These are phyloP conservation scores for Prorops nasuta DNA, from an alignment of 1,140 invertebrate species.

Conservation along the genomic window DNA sequence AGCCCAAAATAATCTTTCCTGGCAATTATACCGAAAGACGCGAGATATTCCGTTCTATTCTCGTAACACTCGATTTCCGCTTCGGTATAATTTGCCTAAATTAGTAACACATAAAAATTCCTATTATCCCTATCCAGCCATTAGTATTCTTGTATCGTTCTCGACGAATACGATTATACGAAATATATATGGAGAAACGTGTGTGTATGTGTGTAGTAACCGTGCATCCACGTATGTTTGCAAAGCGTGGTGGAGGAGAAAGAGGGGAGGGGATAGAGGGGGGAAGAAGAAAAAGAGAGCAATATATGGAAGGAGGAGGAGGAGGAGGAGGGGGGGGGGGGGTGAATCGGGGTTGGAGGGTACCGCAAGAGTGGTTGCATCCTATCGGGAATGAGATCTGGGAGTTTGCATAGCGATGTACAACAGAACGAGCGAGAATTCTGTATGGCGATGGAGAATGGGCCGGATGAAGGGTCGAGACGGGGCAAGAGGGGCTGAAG, in stretches of 20 bases:
- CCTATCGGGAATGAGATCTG: constrained; percentile 29
- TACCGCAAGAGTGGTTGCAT: constrained; percentile 22
- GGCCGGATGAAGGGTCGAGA: neutral
- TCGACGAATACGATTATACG: too few species aligned
- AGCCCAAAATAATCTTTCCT: constrained; percentile 2
- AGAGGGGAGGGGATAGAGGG: constrained; percentile 4
- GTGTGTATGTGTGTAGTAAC: too few species aligned
- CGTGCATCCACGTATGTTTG: constrained; percentile 14
- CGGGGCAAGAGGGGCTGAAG: neutral
- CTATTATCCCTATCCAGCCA: too few species aligned
- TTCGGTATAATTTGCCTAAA: too few species aligned
- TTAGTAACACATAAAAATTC: too few species aligned
- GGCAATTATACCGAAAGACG: neutral
- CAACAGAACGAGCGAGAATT: constrained; percentile 10
- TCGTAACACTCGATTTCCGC: too few species aligned
- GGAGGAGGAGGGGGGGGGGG: constrained; percentile 8
- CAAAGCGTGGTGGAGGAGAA: constrained; percentile 26
- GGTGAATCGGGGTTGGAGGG: constrained; percentile 6
- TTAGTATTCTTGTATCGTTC: too few species aligned
- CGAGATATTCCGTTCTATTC: too few species aligned
- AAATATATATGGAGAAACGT: too few species aligned
- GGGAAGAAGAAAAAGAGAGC: constrained; percentile 4
- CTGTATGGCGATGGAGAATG: too few species aligned
- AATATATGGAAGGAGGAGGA: constrained; percentile 14
- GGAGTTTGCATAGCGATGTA: constrained; percentile 27